Conservation (phyloP, 2,888 invertebrate genomes). For the Perdita meconis region DNA sequence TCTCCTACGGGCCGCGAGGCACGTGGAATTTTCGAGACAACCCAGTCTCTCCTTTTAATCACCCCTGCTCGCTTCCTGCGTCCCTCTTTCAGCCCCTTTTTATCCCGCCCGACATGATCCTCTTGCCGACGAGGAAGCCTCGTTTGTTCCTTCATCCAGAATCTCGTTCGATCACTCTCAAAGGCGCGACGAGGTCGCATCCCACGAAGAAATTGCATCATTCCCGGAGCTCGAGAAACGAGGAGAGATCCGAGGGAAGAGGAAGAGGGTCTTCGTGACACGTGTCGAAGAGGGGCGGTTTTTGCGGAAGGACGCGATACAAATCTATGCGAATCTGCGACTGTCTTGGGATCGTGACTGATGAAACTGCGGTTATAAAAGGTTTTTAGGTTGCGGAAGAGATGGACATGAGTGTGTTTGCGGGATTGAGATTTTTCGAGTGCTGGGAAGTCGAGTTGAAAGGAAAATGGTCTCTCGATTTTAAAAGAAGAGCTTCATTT, state of each 20-base stretch:
- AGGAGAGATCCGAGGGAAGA: background rate
- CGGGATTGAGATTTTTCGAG: no score
- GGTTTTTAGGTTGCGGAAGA: no score
- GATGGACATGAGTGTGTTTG: no score
- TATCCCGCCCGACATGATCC: background rate
- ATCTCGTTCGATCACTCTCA: slow-evolving; percentile 11
- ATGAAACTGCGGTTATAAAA: no score
- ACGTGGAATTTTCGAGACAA: slow-evolving; percentile 9
- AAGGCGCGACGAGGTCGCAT: background rate
- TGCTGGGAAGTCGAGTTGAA: no score
- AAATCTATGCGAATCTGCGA: background rate
- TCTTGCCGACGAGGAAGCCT: background rate
- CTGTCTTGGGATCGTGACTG: background rate
- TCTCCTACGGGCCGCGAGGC: background rate
- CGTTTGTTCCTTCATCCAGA: slow-evolving; percentile 17
- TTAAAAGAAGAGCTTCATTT: no score
- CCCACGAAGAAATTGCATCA: slow-evolving; percentile 15
- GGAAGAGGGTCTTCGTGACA: background rate
- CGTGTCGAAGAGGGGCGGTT: background rate
- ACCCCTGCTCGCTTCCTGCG: background rate
- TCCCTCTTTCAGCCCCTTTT: slow-evolving; percentile 3
- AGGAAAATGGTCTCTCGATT: no score
- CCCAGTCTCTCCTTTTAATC: slow-evolving; percentile 28
- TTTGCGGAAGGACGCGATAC: background rate
- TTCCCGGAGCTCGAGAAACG: background rate